These are phyloP conservation scores for Eurystomus gularis DNA, from an alignment of 2,113 vertebrate genomes.

Conservation along the genomic window DNA sequence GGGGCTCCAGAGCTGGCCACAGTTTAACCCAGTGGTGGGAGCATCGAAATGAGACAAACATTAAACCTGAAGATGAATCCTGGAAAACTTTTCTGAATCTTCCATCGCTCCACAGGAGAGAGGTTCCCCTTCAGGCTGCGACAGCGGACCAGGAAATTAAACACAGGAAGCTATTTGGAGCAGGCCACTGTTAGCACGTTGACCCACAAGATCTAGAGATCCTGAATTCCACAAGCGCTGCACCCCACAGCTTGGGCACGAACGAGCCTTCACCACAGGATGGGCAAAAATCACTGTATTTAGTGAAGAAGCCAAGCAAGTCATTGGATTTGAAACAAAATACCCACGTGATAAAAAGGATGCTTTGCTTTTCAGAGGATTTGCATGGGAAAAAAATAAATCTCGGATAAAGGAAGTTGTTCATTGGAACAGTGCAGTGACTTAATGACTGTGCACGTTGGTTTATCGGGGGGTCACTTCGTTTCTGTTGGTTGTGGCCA, in stretches of 20 bases:
- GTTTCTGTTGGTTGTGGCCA: too few relatives aligned
- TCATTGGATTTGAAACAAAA: neutral
- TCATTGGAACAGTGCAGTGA: neutral
- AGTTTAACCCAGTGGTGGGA: neutral
- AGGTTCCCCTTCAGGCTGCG: accelerated
- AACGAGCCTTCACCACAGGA: neutral
- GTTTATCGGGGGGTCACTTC: neutral
- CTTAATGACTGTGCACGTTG: neutral
- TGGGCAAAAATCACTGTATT: too few relatives aligned
- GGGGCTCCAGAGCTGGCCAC: too few relatives aligned
- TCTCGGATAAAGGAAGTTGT: neutral
- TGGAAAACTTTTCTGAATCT: neutral
- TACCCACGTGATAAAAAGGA: too few relatives aligned
- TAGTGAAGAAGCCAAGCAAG: too few relatives aligned
- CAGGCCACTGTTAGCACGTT: accelerated
- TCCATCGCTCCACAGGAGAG: neutral
- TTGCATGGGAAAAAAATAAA: too few relatives aligned
- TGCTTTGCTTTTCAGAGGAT: neutral
- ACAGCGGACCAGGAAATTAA: neutral
- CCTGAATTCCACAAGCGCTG: neutral
- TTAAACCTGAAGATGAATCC: neutral
- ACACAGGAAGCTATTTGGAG: neutral
- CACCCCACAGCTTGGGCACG: accelerated
- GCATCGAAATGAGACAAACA: accelerated
- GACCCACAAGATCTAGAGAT: neutral